Evolutionary conservation across 1,140 invertebrate genomes (phyloP).

Genomic region (Drosophila ogumai): DNA sequence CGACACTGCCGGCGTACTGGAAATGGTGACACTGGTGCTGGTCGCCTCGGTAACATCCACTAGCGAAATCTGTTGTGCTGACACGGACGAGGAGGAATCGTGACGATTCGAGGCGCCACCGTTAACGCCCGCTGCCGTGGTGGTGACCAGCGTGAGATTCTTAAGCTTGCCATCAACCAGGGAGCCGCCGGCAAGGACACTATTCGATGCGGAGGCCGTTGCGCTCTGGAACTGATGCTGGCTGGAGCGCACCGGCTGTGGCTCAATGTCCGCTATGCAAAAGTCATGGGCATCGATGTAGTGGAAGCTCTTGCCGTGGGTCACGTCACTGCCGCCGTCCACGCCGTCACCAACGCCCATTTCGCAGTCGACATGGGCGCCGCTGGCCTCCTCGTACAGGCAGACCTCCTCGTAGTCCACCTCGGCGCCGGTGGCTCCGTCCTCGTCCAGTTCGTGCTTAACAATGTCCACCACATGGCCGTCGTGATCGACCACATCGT

Average conservation of each 20-base stretch:
- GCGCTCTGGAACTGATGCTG: conserved; percentile 46
- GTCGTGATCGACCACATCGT: conserved; percentile 64
- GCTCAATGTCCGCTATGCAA: conserved; percentile 75
- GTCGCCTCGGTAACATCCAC: conserved; percentile 74
- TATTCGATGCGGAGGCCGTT: conserved; percentile 42
- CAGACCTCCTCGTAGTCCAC: conserved; percentile 81
- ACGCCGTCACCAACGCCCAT: conserved; percentile 59
- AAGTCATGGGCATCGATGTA: conserved; percentile 74
- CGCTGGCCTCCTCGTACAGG: conserved; percentile 77
- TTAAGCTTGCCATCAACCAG: conserved; percentile 69
- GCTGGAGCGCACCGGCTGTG: conserved; percentile 50
- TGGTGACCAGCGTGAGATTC: conserved; percentile 78
- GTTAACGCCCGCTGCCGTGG: conserved; percentile 34
- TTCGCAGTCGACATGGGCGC: conserved; percentile 68
- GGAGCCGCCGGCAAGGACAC: conserved; percentile 50
- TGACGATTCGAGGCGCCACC: conserved; percentile 10
- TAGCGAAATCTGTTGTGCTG: conserved; percentile 55
- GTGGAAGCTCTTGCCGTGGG: conserved; percentile 67
- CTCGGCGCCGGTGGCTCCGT: conserved; percentile 68
- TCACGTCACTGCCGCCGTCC: conserved; percentile 64
- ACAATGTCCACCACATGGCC: conserved; percentile 73
- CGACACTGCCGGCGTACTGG: conserved; percentile 57
- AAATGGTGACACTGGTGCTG: conserved; percentile 73
- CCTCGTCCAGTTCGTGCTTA: conserved; percentile 79
- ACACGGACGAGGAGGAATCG: conserved; percentile 1